A percentile compares a stretch with the other conserved stretches of the same genome.
These are phyloP conservation scores for Aelia acuminata DNA, from an alignment of 2,888 invertebrate genomes.

Conservation along the genomic window DNA sequence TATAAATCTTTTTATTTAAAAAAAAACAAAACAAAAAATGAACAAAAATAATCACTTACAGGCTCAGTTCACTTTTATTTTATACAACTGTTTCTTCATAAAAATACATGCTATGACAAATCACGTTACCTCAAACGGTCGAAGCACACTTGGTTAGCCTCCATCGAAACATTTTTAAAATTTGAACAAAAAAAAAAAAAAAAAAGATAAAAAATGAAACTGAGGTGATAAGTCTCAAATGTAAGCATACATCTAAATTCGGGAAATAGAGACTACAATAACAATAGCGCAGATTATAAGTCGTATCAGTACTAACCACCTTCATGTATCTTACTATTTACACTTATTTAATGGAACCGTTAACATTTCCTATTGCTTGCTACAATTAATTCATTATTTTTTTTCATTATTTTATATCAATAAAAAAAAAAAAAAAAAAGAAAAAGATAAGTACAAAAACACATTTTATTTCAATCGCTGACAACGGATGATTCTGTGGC, in stretches of 20 bases:
- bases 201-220: not conserved
- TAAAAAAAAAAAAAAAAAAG: not conserved
- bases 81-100: not conserved
- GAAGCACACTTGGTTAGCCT: not conserved
- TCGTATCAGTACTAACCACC: not conserved
- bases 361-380: not conserved
- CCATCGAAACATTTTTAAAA: not conserved
- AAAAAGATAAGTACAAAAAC: constrained; percentile 32
- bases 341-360: not conserved
- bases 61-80: constrained; percentile 2
- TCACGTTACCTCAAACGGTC: not conserved
- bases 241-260: not conserved
- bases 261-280: not conserved
- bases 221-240: not conserved
- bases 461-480: not conserved
- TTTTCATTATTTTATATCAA: not conserved
- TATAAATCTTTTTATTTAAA: constrained; percentile 22
- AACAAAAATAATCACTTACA: constrained; percentile 10
- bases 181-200: not conserved
- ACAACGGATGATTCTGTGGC: not conserved
- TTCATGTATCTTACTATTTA: not conserved
- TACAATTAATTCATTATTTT: not conserved
- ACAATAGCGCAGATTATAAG: not conserved
- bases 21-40: not conserved
- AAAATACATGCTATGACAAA: not conserved